phyloP scores from a whole-genome alignment of 35 echinoderm and acorn worm species.

The Patiria miniata region DNA sequence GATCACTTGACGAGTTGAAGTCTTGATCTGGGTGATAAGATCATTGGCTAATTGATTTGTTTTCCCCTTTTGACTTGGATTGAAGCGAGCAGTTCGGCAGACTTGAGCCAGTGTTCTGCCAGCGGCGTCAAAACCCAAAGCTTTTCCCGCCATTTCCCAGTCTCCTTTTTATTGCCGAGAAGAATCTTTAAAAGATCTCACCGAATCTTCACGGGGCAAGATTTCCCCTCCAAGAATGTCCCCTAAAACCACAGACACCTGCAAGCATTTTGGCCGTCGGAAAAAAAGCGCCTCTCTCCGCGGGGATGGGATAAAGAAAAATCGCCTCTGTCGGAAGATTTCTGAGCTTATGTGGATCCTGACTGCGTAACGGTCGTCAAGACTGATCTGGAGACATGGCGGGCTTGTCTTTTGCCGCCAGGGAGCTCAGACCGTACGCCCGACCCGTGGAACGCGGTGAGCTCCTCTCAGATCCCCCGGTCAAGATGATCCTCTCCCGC shows the following conservation, averaged over 20 bases:
- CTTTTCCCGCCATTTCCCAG: too few relatives aligned
- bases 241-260: background rate
- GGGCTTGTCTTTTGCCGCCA: background rate
- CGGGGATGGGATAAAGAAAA: constrained; percentile 1
- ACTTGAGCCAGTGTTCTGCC: too few relatives aligned
- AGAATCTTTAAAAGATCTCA: background rate
- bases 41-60: constrained; percentile 1
- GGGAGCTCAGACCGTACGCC: background rate
- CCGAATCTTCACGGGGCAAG: background rate
- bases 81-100: too few relatives aligned
- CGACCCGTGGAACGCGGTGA: background rate
- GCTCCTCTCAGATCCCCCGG: background rate
- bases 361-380: background rate
- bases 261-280: background rate
- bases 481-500: background rate
- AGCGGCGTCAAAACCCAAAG: too few relatives aligned
- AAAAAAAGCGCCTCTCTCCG: background rate
- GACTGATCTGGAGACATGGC: background rate
- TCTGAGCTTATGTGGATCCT: constrained; percentile 2
- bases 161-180: background rate
- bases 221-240: background rate
- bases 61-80: background rate
- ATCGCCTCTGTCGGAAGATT: background rate
- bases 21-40: constrained; percentile 15
- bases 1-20: background rate